Evolutionary conservation across 2,797 vertebrate species (phyloP), one percentile per base, ranked within the genome.

Genomic region (Crocidura indochinensis): DNA sequence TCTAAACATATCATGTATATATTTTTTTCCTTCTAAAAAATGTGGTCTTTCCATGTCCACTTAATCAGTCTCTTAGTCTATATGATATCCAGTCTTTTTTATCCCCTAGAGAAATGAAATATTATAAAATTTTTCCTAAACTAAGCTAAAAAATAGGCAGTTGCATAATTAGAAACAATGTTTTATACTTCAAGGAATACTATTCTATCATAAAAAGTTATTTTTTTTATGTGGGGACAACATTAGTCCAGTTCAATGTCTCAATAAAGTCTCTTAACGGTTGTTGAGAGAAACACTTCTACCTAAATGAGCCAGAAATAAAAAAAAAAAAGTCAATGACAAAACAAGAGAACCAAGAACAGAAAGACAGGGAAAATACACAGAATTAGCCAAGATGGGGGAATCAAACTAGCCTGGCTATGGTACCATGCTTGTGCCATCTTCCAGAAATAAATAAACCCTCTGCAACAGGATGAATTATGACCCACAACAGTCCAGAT

Each of bases 281-380:
- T 38, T 71, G 77, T n/a, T 11, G 38, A 6, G n/a, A 76, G 38
- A 84, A 46, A 74, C 0, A 5, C 9, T 69, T 68, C 56, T 31
- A 46, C 49, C 31, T 44, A 93, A 60, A 93, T 69, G 77, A 74
- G 76, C 9, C 20, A 82, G 12, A 88, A 79, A 81, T 62, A 60
- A 17, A 1, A 17, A 24, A 87, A 73, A 17, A 1, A 17, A 24
- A 87, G 69, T 84, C 10, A 68, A 67, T 51, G 15, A 44, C 38
- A 88, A 53, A 29, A 26, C 8, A 11, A 14, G 29, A 53, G 60
- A 75, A 82, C 0, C 10, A 27, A 3, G 0, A 12, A 29, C 1
- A 11, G 83, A 9, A 80, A 79, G 8, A 1, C 4, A 29, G 64
- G 12, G 14, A 51, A 85, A 10, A 8, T 0, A 1, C 15, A 4